Percentiles rank a stretch among this genome's conserved stretches.
These are phyloP conservation scores for Nipponia nippon DNA, from an alignment of 2,113 vertebrate species.

Conservation along the genomic window DNA sequence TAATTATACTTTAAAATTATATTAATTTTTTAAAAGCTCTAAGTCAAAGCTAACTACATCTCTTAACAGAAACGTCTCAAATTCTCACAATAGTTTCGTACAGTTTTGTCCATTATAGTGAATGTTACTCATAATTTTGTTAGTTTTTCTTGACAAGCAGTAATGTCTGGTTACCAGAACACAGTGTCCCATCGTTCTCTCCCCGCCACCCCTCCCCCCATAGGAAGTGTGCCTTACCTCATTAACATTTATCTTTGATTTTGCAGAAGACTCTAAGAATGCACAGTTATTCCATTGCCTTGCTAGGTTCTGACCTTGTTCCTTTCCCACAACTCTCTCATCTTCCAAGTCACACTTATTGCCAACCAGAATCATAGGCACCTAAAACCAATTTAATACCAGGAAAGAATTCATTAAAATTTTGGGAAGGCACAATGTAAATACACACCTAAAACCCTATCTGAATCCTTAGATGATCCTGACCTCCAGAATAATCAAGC, in stretches of 20 bases:
- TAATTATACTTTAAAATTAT: background rate
- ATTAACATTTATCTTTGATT: slow-evolving; percentile 99
- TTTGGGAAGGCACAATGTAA: background rate
- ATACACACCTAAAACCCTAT: background rate
- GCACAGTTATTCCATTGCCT: slow-evolving; percentile 98
- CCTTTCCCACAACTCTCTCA: slow-evolving; percentile 96
- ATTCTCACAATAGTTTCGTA: background rate
- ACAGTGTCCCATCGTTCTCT: background rate
- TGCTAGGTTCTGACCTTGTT: slow-evolving; percentile 94
- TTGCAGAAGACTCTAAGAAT: slow-evolving; percentile 97
- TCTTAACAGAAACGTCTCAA: background rate
- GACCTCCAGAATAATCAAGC: background rate
- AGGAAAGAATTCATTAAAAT: background rate
- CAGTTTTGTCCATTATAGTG: background rate
- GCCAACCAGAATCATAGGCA: slow-evolving; percentile 97
- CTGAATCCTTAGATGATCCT: background rate
- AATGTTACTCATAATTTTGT: background rate
- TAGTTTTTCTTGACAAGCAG: background rate
- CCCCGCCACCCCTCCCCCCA: background rate
- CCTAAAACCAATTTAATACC: slow-evolving; percentile 70
- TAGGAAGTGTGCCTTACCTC: slow-evolving; percentile 77
- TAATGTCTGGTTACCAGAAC: background rate
- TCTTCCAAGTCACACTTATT: slow-evolving; percentile 99
- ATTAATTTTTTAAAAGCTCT: background rate
- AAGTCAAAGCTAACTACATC: background rate